Conservation (phyloP, 2,113 vertebrate genomes). For the Pygoscelis antarcticus region DNA sequence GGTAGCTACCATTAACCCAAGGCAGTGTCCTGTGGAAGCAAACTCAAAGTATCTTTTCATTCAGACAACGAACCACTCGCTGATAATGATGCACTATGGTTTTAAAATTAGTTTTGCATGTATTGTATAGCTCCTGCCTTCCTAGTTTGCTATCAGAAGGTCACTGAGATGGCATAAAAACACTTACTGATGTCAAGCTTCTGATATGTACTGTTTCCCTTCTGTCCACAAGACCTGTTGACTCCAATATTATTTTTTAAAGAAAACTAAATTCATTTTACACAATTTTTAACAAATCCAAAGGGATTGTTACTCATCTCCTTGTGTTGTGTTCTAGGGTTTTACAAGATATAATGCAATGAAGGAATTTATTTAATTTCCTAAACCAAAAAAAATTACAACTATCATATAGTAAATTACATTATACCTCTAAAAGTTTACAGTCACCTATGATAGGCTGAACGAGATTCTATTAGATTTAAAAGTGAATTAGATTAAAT, state of each 20-base stretch:
- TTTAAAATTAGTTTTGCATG: neutral
- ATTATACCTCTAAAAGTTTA: neutral
- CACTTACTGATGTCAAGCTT: neutral
- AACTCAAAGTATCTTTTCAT: neutral
- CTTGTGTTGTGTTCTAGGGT: neutral
- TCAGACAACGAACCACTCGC: neutral
- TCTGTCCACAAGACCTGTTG: neutral
- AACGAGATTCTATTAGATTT: neutral
- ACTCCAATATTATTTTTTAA: neutral
- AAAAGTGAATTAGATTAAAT: neutral
- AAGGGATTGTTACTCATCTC: neutral
- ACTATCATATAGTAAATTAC: neutral
- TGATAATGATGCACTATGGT: neutral
- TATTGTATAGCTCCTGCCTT: neutral
- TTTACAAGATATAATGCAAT: neutral
- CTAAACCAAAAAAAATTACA: neutral
- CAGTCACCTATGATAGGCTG: neutral
- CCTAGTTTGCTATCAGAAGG: neutral
- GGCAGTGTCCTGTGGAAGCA: neutral
- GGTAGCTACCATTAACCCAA: neutral
- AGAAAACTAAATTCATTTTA: neutral
- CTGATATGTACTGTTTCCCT: neutral
- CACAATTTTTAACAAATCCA: neutral
- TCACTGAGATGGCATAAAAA: neutral
- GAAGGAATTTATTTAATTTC: neutral